Evolutionary conservation across 2,888 invertebrate species (phyloP).

Genomic region (Sialis fuliginosa): DNA sequence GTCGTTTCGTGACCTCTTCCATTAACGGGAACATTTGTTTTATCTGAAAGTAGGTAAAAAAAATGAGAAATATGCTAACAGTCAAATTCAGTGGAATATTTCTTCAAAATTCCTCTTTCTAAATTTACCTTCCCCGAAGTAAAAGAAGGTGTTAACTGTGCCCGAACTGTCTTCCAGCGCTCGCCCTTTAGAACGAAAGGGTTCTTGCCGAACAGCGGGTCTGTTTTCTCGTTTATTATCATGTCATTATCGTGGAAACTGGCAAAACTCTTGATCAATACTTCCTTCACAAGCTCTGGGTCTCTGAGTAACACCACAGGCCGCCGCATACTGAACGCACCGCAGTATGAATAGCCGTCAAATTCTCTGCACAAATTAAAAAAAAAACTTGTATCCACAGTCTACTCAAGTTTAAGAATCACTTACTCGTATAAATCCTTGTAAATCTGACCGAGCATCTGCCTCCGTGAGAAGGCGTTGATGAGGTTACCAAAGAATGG

Average conservation of each 20-base stretch:
- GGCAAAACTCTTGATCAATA: slow-evolving; percentile 19
- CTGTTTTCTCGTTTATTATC: slow-evolving; percentile 19
- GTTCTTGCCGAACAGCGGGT: slow-evolving; percentile 23
- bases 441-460: slow-evolving; percentile 19
- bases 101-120: no score
- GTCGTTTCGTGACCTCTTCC: slow-evolving; percentile 22
- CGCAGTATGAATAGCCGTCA: slow-evolving; percentile 16
- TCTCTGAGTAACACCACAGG: slow-evolving; percentile 18
- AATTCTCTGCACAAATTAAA: slow-evolving; percentile 4
- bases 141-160: slow-evolving; percentile 26
- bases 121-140: slow-evolving; percentile 21
- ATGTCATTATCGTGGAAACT: slow-evolving; percentile 14
- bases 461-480: slow-evolving; percentile 14
- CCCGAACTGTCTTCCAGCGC: slow-evolving; percentile 26
- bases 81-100: no score
- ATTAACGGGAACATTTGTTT: slow-evolving; percentile 31
- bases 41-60: slow-evolving; percentile 14
- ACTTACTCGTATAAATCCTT: slow-evolving; percentile 22
- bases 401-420: no score
- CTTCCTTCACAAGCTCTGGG: slow-evolving; percentile 16
- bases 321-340: slow-evolving; percentile 15
- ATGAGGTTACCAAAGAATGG: slow-evolving; percentile 21
- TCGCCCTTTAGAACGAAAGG: slow-evolving; percentile 24
- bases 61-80: no score
- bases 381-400: neutral